Base-by-base conservation (phyloP, 2,888 invertebrate species). In the Oegoconia quadripuncta region DNA sequence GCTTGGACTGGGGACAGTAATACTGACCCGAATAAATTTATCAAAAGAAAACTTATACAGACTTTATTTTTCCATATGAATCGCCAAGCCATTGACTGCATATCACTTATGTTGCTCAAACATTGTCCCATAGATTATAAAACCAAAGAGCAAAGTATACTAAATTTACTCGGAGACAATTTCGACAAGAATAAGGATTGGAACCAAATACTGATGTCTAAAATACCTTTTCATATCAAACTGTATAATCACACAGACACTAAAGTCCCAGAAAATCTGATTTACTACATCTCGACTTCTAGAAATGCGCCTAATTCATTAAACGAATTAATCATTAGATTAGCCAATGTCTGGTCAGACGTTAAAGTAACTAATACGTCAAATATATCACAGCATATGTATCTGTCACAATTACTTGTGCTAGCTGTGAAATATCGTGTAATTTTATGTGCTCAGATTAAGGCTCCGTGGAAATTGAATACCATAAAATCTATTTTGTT, bases 341-440 rank as follows among this genome's bases (percentile, higher is more conserved):
- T 95, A 20, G 56, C 92, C 2, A 81, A 84, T 0, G 82, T 92
- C 9, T 96, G 95, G 95, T 83, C 92, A 0, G 91, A 92, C 53
- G 90, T 91, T 14, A 89, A 89, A 34, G 81, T 91, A 0, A 66
- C 91, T 7, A 89, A 89, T 34, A 90, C 91, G 11, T 88, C 91
- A 0, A 90, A 92, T 39, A 69, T 91, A 6, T 89, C 91, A 23
- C 94, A 95, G 49, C 94, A 94, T 55, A 75, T 93, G 47, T 93
- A 91, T 48, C 78, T 94, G 2, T 91, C 93, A 0, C 91, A 93
- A 64, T 58, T 93, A 16, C 80, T 95, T 0, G 69, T 95, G 9
- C 55, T 91, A 11, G 77, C 89, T 0, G 74, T 89, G 0, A 90
- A 89, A 50, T 89, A 87, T 50, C 65, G 89, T 35, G 75, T 76